A percentile compares a stretch with the other conserved stretches of the same genome.
phyloP scores from a whole-genome alignment of 2,888 invertebrate species.

The Cyaniris semiargus region DNA sequence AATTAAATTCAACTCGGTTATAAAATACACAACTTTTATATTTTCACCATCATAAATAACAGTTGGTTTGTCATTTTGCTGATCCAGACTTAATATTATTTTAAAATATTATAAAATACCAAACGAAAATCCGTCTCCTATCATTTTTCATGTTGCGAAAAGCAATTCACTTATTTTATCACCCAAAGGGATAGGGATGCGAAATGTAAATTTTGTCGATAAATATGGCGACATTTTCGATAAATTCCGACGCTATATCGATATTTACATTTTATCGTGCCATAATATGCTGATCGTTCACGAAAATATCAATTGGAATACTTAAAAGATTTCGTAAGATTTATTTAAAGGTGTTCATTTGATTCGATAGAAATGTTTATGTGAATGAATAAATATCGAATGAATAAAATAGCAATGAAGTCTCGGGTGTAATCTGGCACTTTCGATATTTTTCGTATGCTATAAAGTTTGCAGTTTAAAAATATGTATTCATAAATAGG shows the following conservation, averaged over 20 bases:
- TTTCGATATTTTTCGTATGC: too few relatives aligned
- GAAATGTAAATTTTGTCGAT: constrained; percentile 27
- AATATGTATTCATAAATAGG: too few relatives aligned
- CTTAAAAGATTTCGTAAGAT: neutral
- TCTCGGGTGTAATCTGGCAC: too few relatives aligned
- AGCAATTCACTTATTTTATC: constrained; percentile 28
- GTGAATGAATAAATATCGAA: too few relatives aligned
- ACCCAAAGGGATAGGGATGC: constrained; percentile 17
- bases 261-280: neutral
- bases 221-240: neutral
- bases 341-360: neutral
- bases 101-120: constrained; percentile 24
- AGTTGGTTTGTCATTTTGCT: neutral
- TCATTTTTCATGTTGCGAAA: constrained; percentile 30
- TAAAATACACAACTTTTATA: neutral
- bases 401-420: neutral
- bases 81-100: constrained; percentile 3
- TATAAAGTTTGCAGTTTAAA: too few relatives aligned
- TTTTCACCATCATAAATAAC: constrained; percentile 6
- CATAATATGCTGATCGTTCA: neutral
- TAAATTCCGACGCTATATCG: neutral
- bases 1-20: neutral
- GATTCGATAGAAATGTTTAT: neutral
- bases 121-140: neutral
- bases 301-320: neutral